phyloP scores from a whole-genome alignment of 2,888 invertebrate species.

The Julus scanicus region DNA sequence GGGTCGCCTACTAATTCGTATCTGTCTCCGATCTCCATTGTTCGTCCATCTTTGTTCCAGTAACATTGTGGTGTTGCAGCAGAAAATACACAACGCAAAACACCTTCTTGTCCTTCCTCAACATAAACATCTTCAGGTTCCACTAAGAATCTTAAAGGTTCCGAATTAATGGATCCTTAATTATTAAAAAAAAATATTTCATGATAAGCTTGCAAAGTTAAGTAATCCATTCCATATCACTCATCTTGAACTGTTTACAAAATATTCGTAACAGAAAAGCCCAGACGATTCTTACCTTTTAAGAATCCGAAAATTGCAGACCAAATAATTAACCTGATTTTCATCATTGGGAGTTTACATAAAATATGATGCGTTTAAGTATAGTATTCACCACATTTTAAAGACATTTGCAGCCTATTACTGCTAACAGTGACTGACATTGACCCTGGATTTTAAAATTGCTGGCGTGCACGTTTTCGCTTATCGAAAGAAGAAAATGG shows the following conservation, averaged over 20 bases:
- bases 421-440: not conserved
- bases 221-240: too few species aligned
- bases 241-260: too few species aligned
- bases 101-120: not conserved
- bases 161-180: not conserved
- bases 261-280: not conserved
- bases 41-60: conserved; percentile 34
- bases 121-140: conserved; percentile 8
- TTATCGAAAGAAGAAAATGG: not conserved
- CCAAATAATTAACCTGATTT: not conserved
- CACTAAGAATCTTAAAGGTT: conserved; percentile 19
- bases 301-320: conserved; percentile 1
- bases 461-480: not conserved
- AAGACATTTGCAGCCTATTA: not conserved
- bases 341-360: not conserved
- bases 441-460: conserved; percentile 17
- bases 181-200: not conserved
- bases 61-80: not conserved
- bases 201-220: not conserved
- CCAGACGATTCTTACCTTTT: not conserved
- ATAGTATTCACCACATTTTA: not conserved
- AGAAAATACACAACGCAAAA: not conserved
- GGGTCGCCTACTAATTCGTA: conserved; percentile 41
- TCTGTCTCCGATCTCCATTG: not conserved
- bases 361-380: not conserved